Base-by-base conservation (phyloP, 1,140 invertebrate genomes). In the Batillaria attramentaria region DNA sequence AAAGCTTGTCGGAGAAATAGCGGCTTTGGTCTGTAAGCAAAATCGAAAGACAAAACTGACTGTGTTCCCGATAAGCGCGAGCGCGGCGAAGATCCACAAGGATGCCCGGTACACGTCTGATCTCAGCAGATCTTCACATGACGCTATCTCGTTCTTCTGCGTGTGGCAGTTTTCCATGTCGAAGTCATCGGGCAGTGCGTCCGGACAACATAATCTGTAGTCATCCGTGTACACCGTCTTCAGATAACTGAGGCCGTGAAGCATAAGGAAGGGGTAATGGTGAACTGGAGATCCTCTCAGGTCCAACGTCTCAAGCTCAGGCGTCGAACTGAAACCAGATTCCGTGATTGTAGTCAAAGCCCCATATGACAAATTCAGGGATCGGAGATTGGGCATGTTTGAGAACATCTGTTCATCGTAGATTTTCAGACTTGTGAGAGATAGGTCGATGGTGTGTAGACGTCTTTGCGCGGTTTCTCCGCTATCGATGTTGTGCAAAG, bases 11-110 rank as follows among this genome's bases (percentile, higher is more conserved):
- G 42, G 41, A 6, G 37, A 42, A 54, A 75, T 42, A 31, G 6
- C n/a, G n/a, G n/a, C n/a, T n/a, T n/a, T n/a, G n/a, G n/a, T 31
- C 54, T 70, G 18, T 8, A 33, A 41, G 41, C 43, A 20, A 70
- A 72, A 4, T 78, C 69, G 46, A 65, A 80, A 16, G 50, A 50
- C 1, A 82, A 82, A 50, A 78, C 83, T 42, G 20, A 54, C n/a
- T 16, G 77, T n/a, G 69, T 87, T 87, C 20, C 86, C 86, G 10
- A 82, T 4, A 1, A 86, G 16, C 24, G 84, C 81, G 8, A 66
- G 16, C 6, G 81, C 31, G 18, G 78, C 82, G 4, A 84, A 72
- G 10, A 84, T 39, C 86, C 84, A 87, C 20, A 87, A 62, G 69
- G 79, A 78, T 0, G 80, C 42, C 4, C 78, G 66, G 0, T 85